phyloP scores from a whole-genome alignment of 2,888 invertebrate species.

The Sepioteuthis lessoniana region DNA sequence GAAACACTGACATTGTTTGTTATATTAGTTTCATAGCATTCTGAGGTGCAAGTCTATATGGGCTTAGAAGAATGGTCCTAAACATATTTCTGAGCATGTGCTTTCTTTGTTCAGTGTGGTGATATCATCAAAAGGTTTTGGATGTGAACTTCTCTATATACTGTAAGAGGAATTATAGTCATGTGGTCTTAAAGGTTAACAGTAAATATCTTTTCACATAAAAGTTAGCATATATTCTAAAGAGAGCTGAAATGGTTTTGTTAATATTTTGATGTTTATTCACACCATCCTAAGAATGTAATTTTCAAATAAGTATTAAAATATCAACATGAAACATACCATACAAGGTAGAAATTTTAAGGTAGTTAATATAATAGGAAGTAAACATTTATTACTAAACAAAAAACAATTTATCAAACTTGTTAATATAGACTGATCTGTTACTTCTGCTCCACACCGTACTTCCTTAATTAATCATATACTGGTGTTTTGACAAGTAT shows the following conservation, averaged over 20 bases:
- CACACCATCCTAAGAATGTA: too few relatives aligned
- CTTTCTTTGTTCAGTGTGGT: not conserved
- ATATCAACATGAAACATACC: too few relatives aligned
- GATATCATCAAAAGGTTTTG: not conserved
- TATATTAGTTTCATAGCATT: not conserved
- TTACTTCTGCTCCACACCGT: too few relatives aligned
- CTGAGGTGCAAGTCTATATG: not conserved
- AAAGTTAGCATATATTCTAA: not conserved
- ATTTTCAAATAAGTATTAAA: too few relatives aligned
- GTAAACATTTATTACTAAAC: too few relatives aligned
- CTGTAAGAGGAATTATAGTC: not conserved
- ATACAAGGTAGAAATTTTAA: too few relatives aligned
- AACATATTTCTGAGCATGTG: not conserved
- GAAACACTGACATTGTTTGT: not conserved
- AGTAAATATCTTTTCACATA: not conserved
- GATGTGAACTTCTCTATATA: not conserved
- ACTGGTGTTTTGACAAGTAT: too few relatives aligned
- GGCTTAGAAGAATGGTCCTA: not conserved
- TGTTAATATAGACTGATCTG: too few relatives aligned
- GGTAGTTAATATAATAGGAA: too few relatives aligned
- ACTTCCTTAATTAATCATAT: too few relatives aligned
- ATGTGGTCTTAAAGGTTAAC: not conserved
- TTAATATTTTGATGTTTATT: too few relatives aligned
- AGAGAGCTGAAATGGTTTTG: not conserved
- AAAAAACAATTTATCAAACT: too few relatives aligned